phyloP scores from a whole-genome alignment of 2,888 invertebrate species.

The Steromphala cineraria region DNA sequence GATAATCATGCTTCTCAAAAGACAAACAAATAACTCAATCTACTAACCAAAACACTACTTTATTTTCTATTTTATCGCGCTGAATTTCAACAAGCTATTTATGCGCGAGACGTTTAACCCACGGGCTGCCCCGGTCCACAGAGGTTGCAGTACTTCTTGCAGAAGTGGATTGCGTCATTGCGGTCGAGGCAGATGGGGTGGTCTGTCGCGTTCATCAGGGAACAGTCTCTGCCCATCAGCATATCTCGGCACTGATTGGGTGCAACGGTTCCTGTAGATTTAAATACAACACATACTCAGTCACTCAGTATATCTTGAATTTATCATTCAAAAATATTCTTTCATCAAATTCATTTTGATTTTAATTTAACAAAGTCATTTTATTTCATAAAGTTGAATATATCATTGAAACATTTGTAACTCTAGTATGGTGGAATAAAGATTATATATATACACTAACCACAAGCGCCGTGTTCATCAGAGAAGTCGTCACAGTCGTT shows the following conservation, averaged over 20 bases:
- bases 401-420: too few relatives aligned
- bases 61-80: too few relatives aligned
- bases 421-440: neutral
- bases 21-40: too few relatives aligned
- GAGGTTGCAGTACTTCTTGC: conserved; percentile 15
- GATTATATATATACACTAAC: neutral
- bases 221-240: conserved; percentile 13
- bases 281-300: neutral
- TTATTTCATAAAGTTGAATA: too few relatives aligned
- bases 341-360: too few relatives aligned
- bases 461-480: neutral
- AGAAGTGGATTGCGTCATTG: neutral
- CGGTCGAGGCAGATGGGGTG: conserved; percentile 7
- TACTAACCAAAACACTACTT: too few relatives aligned
- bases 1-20: too few relatives aligned
- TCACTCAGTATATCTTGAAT: too few relatives aligned
- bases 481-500: conserved; percentile 16
- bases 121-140: neutral
- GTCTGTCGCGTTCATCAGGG: conserved; percentile 20
- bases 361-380: too few relatives aligned
- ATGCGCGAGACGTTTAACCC: neutral
- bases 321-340: too few relatives aligned
- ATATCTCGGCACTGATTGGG: conserved; percentile 15
- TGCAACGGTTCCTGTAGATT: neutral
- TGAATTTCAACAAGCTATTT: too few relatives aligned